phyloP scores from a whole-genome alignment of 2,113 vertebrate genomes.

The Melanostigma gelatinosum region DNA sequence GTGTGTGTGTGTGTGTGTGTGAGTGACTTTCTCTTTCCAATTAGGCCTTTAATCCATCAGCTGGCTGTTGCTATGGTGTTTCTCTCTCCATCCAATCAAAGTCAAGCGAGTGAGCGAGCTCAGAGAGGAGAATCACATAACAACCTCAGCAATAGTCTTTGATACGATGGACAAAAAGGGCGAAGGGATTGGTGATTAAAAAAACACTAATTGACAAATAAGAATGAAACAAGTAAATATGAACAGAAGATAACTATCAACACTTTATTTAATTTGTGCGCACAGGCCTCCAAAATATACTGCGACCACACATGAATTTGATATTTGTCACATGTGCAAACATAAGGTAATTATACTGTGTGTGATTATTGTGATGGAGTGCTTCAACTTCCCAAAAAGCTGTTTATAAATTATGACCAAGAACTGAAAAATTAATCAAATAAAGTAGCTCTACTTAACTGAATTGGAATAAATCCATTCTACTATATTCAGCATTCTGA shows the following conservation, averaged over 20 bases:
- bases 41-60: constrained; percentile 77
- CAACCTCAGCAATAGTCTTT: constrained; percentile 19
- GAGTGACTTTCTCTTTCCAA: constrained; percentile 68
- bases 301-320: background rate
- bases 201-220: background rate
- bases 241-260: background rate
- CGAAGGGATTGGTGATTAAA: background rate
- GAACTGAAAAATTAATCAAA: constrained; percentile 8
- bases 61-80: constrained; percentile 73
- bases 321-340: background rate
- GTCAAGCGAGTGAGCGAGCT: constrained; percentile 32
- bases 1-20: constrained; percentile 26
- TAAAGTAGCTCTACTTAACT: constrained; percentile 4
- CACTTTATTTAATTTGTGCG: background rate
- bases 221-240: background rate
- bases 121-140: constrained; percentile 39
- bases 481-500: background rate
- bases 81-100: constrained; percentile 59
- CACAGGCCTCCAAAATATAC: background rate
- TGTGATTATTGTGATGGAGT: background rate
- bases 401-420: constrained; percentile 8
- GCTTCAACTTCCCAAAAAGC: background rate
- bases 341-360: background rate
- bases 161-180: constrained; percentile 13
- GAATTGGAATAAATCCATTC: constrained; percentile 13